Evolutionary conservation across 2,888 invertebrate species (phyloP), one percentile per base, ranked within the genome.

Genomic region (Acanthoscelides obtectus): DNA sequence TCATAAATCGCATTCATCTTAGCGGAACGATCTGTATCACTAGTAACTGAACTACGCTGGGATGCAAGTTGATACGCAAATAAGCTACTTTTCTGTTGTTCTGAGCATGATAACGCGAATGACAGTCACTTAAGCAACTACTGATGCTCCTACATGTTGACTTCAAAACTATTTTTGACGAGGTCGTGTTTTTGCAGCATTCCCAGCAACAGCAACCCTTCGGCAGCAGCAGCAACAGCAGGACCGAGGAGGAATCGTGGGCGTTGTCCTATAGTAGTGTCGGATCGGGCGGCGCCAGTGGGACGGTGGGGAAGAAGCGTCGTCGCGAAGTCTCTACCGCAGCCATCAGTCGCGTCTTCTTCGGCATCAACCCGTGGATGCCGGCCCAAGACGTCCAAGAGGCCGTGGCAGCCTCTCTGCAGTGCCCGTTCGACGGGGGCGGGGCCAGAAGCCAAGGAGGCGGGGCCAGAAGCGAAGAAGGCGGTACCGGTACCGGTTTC

Each of bases 301-400:
- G 45, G 45, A 17, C 45, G 45, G n/a, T n/a, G n/a, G n/a, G n/a
- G n/a, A n/a, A n/a, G n/a, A 45, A 45, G 45, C 45, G 22, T 20
- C 67, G 22, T 67, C 67, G 67, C 67, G 67, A 67, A 20, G 65
- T 12, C n/a, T 65, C 65, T 5, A 5, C 66, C 3, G 22, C 20
- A 1, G 22, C 6, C 66, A 19, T 12, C 66, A 66, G 66, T 20
- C 20, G 22, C 66, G 66, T 19, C 21, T 22, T 66, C 20, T 20
- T 21, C 21, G 22, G 21, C 66, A 19, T 75, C 75, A 93, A 93
- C 89, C 93, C 93, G 88, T 93, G 93, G 93, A 89, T 66, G 8
- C 22, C 66, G 66, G 66, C 21, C 21, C 20, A 1, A 6, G 66
- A 66, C 66, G 66, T 66, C 66, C 66, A 66, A 20, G 63, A 45